Percentiles rank a stretch among this genome's conserved stretches.
phyloP scores from a whole-genome alignment of 1,140 invertebrate species.

The Helicoverpa armigera region DNA sequence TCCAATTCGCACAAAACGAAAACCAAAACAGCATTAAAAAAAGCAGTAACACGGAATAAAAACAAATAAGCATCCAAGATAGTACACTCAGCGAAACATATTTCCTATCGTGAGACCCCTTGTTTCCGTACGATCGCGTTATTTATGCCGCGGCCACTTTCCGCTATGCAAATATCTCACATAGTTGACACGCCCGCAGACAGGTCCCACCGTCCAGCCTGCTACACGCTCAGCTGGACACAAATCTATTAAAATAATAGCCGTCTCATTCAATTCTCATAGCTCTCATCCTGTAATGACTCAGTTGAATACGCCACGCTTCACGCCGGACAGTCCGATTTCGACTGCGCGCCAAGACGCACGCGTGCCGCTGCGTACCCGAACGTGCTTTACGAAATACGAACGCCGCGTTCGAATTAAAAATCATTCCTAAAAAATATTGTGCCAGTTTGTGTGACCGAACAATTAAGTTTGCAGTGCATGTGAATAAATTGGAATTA shows the following conservation, averaged over 20 bases:
- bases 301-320: conserved; percentile 39
- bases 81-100: neutral
- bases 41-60: neutral
- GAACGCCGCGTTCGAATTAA: conserved; percentile 33
- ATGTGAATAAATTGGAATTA: conserved; percentile 9
- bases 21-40: too few relatives aligned
- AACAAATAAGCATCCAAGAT: conserved; percentile 5
- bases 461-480: conserved; percentile 28
- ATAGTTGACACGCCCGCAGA: conserved; percentile 32
- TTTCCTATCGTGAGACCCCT: conserved; percentile 13
- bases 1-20: too few relatives aligned
- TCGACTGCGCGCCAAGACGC: conserved; percentile 12
- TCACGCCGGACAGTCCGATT: conserved; percentile 38
- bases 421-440: conserved; percentile 7
- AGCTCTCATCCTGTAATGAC: conserved; percentile 42
- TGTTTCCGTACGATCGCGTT: conserved; percentile 15
- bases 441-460: conserved; percentile 12
- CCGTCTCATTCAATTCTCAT: conserved; percentile 47
- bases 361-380: conserved; percentile 17
- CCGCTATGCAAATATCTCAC: conserved; percentile 43
- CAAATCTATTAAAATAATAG: conserved; percentile 52
- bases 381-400: conserved; percentile 43
- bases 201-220: conserved; percentile 31
- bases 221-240: conserved; percentile 36
- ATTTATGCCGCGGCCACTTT: conserved; percentile 34